Conservation (phyloP, 2,113 vertebrate genomes). For the Mionectes macconnelli region DNA sequence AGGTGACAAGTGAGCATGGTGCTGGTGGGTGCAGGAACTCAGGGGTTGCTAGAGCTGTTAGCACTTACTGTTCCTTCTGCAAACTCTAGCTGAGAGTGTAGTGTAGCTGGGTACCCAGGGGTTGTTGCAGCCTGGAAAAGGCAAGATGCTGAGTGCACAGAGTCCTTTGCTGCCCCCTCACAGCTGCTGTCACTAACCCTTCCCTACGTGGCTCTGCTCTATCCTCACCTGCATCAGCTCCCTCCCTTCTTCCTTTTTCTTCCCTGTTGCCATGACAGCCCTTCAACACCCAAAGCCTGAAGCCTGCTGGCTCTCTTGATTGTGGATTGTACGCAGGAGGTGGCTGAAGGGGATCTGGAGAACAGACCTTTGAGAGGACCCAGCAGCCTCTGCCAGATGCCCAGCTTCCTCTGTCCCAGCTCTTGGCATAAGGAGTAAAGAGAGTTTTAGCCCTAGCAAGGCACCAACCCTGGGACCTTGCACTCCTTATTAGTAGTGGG, state of each 20-base stretch:
- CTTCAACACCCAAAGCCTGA: slow-evolving; percentile 37
- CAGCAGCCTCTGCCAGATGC: not conserved
- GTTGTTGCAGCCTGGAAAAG: not conserved
- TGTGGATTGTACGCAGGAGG: slow-evolving; percentile 66
- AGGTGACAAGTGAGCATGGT: not conserved
- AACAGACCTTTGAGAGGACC: not conserved
- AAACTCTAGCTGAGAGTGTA: not conserved
- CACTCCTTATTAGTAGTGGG: not conserved
- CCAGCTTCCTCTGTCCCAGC: not conserved
- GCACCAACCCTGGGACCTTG: not conserved
- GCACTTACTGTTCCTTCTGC: not conserved
- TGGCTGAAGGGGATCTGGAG: not conserved
- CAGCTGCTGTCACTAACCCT: slow-evolving; percentile 47
- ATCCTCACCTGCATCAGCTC: slow-evolving; percentile 25
- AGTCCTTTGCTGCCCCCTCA: not conserved
- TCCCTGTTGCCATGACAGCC: slow-evolving; percentile 63
- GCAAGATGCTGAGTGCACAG: not conserved
- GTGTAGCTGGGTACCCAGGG: not conserved
- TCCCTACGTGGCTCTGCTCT: not conserved
- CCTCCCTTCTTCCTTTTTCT: not conserved
- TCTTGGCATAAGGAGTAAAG: not conserved
- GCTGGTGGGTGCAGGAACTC: not conserved
- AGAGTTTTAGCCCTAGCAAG: not conserved
- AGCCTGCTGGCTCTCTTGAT: slow-evolving; percentile 71
- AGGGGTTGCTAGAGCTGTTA: not conserved